These are phyloP conservation scores for Nasonovia ribisnigri DNA, from an alignment of 2,888 invertebrate species.

Conservation along the genomic window DNA sequence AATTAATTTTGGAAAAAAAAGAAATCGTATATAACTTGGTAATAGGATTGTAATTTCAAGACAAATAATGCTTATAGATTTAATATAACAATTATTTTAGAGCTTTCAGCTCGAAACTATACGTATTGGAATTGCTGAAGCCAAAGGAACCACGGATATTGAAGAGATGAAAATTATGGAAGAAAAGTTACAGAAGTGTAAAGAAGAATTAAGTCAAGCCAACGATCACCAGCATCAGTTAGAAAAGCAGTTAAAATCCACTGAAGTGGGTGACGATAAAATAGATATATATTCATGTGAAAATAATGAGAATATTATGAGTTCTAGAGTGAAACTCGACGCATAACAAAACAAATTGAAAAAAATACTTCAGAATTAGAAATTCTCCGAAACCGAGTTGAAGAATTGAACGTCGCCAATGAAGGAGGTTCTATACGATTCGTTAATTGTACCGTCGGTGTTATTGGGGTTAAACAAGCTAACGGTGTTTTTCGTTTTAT, in stretches of 20 bases:
- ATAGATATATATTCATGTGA: not conserved
- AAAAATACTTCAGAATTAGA: slow-evolving; percentile 74
- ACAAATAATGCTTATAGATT: not conserved
- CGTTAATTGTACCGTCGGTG: not conserved
- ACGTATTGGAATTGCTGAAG: slow-evolving; percentile 64
- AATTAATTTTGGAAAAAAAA: slow-evolving; percentile 73
- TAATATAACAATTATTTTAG: slow-evolving; percentile 57
- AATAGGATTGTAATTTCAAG: slow-evolving; percentile 69
- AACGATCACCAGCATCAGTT: slow-evolving; percentile 65
- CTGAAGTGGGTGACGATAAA: slow-evolving; percentile 65
- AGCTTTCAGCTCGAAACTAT: slow-evolving; percentile 66
- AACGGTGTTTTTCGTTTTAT: slow-evolving; percentile 70
- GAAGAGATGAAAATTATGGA: slow-evolving; percentile 64
- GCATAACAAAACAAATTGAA: slow-evolving; percentile 67
- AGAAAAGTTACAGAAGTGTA: slow-evolving; percentile 65
- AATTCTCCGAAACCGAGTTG: slow-evolving; percentile 70
- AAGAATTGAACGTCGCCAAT: slow-evolving; percentile 20
- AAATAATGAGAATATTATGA: not conserved
- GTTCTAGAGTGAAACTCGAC: slow-evolving; percentile 43
- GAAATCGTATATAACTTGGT: slow-evolving; percentile 77
- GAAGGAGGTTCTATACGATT: slow-evolving; percentile 27
- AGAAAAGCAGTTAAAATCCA: slow-evolving; percentile 64
- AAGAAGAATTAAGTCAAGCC: slow-evolving; percentile 64
- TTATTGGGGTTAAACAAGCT: not conserved
- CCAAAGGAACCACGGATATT: slow-evolving; percentile 56